Base-by-base conservation (phyloP, 2,888 invertebrate genomes). In the Dermolepida albohirtum region DNA sequence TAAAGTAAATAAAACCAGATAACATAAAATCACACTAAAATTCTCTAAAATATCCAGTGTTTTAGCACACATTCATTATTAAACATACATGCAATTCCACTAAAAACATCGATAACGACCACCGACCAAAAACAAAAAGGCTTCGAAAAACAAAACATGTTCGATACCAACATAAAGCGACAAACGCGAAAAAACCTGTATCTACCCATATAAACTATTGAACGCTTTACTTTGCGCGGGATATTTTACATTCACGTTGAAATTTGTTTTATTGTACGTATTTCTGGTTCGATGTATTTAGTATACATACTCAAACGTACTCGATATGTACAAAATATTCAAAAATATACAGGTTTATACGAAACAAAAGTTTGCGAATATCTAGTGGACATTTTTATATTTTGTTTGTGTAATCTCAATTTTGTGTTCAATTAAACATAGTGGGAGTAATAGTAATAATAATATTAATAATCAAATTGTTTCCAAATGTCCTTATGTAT, bases 61-160 rank as follows among this genome's bases (percentile, higher is more conserved):
- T 78, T 75, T 76, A 74, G 75, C 74, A 74, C 73, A 75, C 79
- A 78, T 81, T 76, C 78, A 81, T 81, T 81, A 81, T 81, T 81
- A 78, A 81, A 75, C 77, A 75, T 79, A 81, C 81, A 81, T 78
- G 79, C 82, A 81, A 82, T 81, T 82, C 82, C 82, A 81, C 82
- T 82, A 82, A 82, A 82, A 82, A 82, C 82, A 82, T 81, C 82
- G 82, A 82, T 82, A 81, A 82, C 80, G 81, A 78, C 77, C 77
- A 76, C 73, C 71, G 72, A 77, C 78, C 76, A 74, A 76, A 76
- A 78, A 76, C 74, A 73, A 78, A 79, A 78, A 72, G 70, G 68
- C 64, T 62, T 66, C 66, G 69, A 66, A 69, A 69, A 65, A 69
- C 65, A 69, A 69, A 65, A 59, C 69, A 39, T 64, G 64, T 55